Conservation (phyloP, 2,113 vertebrate genomes). For the Riparia riparia region DNA sequence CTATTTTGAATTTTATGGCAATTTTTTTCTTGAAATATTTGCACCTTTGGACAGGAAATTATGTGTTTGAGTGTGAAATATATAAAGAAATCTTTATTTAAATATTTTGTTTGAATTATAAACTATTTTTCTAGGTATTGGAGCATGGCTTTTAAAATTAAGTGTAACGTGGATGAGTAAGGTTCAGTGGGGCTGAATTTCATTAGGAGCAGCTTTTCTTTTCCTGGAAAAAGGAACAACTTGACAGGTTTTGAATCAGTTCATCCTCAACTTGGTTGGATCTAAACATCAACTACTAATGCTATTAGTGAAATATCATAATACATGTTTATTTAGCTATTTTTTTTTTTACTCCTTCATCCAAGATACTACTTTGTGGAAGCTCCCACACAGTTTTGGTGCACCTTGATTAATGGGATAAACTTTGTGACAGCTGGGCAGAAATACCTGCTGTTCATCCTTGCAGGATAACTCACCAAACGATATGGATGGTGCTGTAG, state of each 20-base stretch:
- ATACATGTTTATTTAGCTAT: not conserved
- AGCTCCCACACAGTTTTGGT: not conserved
- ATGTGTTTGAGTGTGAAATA: not conserved
- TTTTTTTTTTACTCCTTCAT: not conserved
- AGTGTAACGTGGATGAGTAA: not conserved
- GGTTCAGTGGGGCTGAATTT: not conserved
- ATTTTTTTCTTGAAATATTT: not conserved
- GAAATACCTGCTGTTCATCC: not conserved
- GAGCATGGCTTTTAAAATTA: not conserved
- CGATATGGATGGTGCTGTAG: not conserved
- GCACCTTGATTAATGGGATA: not conserved
- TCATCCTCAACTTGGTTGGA: not conserved
- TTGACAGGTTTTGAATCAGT: not conserved
- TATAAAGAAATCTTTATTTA: not conserved
- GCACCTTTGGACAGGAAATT: not conserved
- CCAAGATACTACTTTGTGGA: not conserved
- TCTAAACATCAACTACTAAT: not conserved
- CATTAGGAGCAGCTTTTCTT: not conserved
- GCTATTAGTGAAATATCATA: not conserved
- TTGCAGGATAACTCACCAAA: not conserved
- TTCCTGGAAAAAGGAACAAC: not conserved
- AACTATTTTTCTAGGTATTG: not conserved
- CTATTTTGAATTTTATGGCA: constrained; percentile 17
- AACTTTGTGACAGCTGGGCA: not conserved
- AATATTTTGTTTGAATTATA: not conserved